phyloP scores from a whole-genome alignment of 2,113 vertebrate genomes.

The Petrocephalus zakoni region DNA sequence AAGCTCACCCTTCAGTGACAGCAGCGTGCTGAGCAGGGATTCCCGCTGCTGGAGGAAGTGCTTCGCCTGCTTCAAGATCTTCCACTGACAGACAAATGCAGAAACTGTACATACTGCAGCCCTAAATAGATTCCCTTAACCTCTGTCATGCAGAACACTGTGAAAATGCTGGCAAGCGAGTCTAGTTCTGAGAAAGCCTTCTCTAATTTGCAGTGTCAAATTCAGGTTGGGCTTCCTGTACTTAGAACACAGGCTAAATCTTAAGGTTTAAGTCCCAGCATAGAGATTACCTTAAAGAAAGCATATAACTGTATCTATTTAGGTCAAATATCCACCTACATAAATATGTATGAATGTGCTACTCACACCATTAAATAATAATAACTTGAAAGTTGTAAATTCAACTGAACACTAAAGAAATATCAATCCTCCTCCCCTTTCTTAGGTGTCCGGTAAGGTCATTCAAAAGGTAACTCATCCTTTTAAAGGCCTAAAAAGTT shows the following conservation, averaged over 20 bases:
- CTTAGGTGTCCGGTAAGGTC: neutral
- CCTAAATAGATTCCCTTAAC: neutral
- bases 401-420: neutral
- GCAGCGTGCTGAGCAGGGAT: conserved; percentile 59
- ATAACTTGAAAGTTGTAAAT: neutral
- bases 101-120: conserved; percentile 1
- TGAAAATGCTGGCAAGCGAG: neutral
- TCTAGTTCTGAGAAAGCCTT: neutral
- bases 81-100: conserved; percentile 57
- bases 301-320: neutral
- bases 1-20: conserved; percentile 68
- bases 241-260: neutral
- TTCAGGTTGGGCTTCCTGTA: neutral
- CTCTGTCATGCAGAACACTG: neutral
- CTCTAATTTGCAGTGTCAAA: neutral
- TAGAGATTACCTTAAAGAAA: neutral
- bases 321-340: neutral
- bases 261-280: neutral
- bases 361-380: neutral
- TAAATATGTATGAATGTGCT: neutral
- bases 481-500: neutral
- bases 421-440: neutral
- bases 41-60: conserved; percentile 66
- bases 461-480: neutral
- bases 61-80: conserved; percentile 68